Evolutionary conservation across 2,797 vertebrate genomes (phyloP), one percentile per base, ranked within the genome.

Genomic region (Chloroceryle amazona): DNA sequence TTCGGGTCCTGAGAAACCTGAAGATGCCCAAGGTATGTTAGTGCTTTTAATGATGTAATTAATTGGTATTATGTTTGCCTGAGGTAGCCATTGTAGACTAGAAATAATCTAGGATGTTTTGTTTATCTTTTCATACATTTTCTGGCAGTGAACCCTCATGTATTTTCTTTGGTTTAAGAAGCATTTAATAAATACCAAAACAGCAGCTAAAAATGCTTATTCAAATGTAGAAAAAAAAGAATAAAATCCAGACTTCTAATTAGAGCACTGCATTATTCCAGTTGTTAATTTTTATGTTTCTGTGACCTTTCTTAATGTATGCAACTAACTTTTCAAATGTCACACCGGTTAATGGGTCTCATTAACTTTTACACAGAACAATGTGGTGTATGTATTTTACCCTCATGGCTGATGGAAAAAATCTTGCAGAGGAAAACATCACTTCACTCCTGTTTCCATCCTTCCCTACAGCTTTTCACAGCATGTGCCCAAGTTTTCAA

Each of bases 301-400:
- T 52, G 47, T 90, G 85, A 94, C 73, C 79, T 85, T 87, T 92
- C 44, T 42, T 57, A 62, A 88, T n/a, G 15, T 81, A 86, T 25
- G n/a, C 39, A 79, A 65, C 26, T 67, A 67, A 57, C 33, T 85
- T 89, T 73, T 66, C 63, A 70, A 80, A 80, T 85, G 52, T 37
- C 81, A 72, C 26, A 42, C 23, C 80, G 10, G 44, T 29, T 81
- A 90, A 92, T 29, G 23, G 47, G 11, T 35, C 37, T 71, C 71
- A 80, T 57, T 80, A 94, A 68, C 41, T 76, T 92, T 68, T 84
- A 86, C 52, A 83, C 7, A 46, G 58, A 94, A 76, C 73, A 68
- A 33, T 5, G 15, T 13, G 35, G 5, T 52, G 47, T 16, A 79
- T 3, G 1, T 22, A 81, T 70, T 81, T 81, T 89, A 70, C 5